These are phyloP conservation scores for Hormiphora californensis DNA, from an alignment of 37 sponge, comb jelly and placozoan genomes.

Conservation along the genomic window DNA sequence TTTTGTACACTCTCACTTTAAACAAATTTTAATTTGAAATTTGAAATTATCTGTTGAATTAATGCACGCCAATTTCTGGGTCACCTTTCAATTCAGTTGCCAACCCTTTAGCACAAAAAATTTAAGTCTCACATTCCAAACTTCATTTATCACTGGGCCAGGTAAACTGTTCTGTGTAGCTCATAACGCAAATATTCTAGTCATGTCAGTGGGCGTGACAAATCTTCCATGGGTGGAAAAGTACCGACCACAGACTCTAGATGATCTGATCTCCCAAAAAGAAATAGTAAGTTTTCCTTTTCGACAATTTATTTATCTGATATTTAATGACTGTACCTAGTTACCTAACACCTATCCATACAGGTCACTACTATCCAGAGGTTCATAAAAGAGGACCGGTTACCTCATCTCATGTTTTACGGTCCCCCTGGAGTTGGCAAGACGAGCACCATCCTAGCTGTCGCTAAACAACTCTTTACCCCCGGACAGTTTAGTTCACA, in stretches of 20 bases:
- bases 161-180: too few species aligned
- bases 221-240: conserved; percentile 83
- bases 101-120: too few species aligned
- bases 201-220: too few species aligned
- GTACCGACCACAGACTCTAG: conserved; percentile 79
- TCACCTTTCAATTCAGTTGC: too few species aligned
- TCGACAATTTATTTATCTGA: background rate
- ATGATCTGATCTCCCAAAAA: conserved; percentile 91
- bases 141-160: too few species aligned
- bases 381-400: conserved; percentile 76
- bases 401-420: conserved; percentile 95
- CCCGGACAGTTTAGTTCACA: conserved; percentile 78
- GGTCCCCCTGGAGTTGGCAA: conserved; percentile 99
- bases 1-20: too few species aligned
- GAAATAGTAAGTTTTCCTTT: conserved; percentile 66
- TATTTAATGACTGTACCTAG: background rate
- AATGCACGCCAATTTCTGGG: too few species aligned
- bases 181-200: too few species aligned
- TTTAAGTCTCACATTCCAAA: too few species aligned
- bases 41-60: too few species aligned
- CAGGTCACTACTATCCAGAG: conserved; percentile 64
- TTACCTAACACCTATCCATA: background rate
- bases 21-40: too few species aligned
- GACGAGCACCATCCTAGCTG: conserved; percentile 93
- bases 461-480: conserved; percentile 74